phyloP scores from a whole-genome alignment of 2,888 invertebrate species.

The Meganola albula region DNA sequence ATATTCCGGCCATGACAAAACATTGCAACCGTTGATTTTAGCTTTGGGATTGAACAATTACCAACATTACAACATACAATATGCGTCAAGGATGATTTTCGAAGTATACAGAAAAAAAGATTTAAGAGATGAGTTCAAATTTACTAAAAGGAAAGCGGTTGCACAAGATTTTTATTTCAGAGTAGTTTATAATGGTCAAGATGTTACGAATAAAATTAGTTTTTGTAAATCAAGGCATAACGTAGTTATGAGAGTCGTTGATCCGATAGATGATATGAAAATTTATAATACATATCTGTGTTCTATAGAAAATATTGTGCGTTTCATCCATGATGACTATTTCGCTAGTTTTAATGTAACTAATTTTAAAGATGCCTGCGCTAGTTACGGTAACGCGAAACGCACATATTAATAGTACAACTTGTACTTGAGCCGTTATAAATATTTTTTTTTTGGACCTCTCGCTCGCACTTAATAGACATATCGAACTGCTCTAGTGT shows the following conservation, averaged over 20 bases:
- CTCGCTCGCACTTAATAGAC: too few species aligned
- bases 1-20: conserved; percentile 95
- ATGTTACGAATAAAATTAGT: conserved; percentile 87
- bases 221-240: conserved; percentile 84
- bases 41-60: conserved; percentile 85
- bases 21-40: conserved; percentile 88
- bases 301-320: conserved; percentile 90
- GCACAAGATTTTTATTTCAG: conserved; percentile 88
- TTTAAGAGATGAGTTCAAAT: conserved; percentile 70
- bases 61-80: conserved; percentile 84
- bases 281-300: conserved; percentile 80
- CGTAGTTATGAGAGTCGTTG: conserved; percentile 63
- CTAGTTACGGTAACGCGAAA: conserved; percentile 52
- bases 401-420: conserved; percentile 31
- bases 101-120: conserved; percentile 88
- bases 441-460: too few species aligned
- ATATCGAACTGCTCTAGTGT: too few species aligned
- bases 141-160: conserved; percentile 70
- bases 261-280: conserved; percentile 54
- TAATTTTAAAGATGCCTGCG: conserved; percentile 91
- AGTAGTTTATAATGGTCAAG: conserved; percentile 90
- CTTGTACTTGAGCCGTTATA: too few species aligned
- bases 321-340: conserved; percentile 93
- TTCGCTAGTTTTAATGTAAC: conserved; percentile 90
- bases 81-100: conserved; percentile 91